Evolutionary conservation across 53 echinoderm and acorn worm genomes (phyloP), one percentile per base, ranked within the genome.

Genomic region (Temnopleurus reevesii): DNA sequence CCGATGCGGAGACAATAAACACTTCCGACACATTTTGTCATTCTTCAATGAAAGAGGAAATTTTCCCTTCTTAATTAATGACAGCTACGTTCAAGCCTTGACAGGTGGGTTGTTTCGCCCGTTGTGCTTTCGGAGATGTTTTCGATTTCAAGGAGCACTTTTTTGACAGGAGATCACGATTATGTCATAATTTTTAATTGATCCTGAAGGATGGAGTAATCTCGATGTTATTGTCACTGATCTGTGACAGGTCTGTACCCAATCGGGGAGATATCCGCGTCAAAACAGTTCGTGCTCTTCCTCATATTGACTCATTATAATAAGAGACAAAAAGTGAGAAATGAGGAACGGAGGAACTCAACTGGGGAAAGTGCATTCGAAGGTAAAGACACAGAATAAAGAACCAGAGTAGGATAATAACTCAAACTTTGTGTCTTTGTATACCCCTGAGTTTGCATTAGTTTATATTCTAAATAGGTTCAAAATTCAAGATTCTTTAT

Each of bases 141-240:
- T 71, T 71, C 23, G 36, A 65, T 12, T n/a, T 71, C 71, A 6
- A n/a, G 19, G n/a, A 38, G 41, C 41, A 12, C 26, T 43, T 71
- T 71, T 49, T 71, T 71, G 65, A 65, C 41, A 41, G 41, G 19
- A 71, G 18, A 4, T 41, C 71, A 71, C 41, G 71, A 71, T 71
- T 38, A 4, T 9, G 71, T 71, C 71, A 23, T 71, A 38, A 71
- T 25, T 71, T 71, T 41, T 71, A 71, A 71, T 71, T 71, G 71
- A 71, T 64, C 33, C 30, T 23, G 71, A 41, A 71, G 71, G 71
- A 71, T 71, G 27, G 36, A 23, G 43, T 71, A 71, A 71, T 71
- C 41, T 71, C 8, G 71, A 41, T 71, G 71, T 71, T 71, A 71
- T 71, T 71, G 71, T 71, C 71, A 71, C 0, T n/a, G n/a, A n/a